Percentiles rank a stretch among this genome's conserved stretches.
Conservation (phyloP, 2,888 invertebrate species). For the Mythimna vitellina region DNA sequence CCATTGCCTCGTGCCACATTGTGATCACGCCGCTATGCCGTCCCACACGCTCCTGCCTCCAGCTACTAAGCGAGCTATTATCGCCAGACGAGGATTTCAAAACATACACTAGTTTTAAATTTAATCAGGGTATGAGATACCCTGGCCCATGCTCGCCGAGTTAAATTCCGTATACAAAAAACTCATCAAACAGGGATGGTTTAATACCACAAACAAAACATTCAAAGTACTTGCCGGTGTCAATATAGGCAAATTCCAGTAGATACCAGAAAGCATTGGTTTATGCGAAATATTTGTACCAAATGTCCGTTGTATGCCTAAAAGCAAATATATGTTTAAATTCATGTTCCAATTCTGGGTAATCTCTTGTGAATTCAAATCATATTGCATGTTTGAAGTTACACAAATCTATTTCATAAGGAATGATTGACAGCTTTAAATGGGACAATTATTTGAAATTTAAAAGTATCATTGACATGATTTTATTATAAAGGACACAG, state of each 20-base stretch:
- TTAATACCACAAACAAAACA: conserved; percentile 2
- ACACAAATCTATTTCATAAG: too few relatives aligned
- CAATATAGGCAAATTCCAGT: background rate
- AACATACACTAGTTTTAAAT: too few relatives aligned
- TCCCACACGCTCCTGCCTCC: too few relatives aligned
- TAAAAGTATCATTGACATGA: background rate
- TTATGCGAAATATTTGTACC: background rate
- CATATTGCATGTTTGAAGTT: conserved; percentile 7
- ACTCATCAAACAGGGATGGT: background rate
- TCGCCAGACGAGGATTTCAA: too few relatives aligned
- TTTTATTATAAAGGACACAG: too few relatives aligned
- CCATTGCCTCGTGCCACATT: too few relatives aligned
- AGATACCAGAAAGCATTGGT: background rate
- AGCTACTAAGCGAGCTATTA: too few relatives aligned
- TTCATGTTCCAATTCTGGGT: background rate
- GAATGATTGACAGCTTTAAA: background rate
- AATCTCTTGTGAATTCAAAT: background rate
- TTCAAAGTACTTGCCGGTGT: background rate
- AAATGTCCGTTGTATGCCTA: background rate
- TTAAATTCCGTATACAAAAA: background rate
- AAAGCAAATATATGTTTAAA: conserved; percentile 8
- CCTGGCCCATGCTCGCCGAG: too few relatives aligned
- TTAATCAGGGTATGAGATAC: too few relatives aligned
- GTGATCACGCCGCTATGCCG: too few relatives aligned
- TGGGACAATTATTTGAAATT: background rate